Base-by-base conservation (phyloP, 53 echinoderm and acorn worm genomes). In the Luidia sarsii region DNA sequence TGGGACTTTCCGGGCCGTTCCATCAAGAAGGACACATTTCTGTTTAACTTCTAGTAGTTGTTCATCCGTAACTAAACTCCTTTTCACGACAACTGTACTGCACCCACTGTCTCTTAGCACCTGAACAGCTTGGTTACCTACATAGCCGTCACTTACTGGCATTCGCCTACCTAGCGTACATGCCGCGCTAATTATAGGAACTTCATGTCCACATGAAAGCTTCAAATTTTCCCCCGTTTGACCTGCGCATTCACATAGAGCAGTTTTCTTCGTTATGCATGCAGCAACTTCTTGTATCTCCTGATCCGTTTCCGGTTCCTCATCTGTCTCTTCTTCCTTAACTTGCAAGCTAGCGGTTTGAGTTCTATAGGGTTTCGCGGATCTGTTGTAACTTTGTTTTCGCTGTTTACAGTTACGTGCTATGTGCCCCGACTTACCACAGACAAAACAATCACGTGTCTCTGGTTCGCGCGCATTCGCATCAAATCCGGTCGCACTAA, bases 1-100 rank as follows among this genome's bases (percentile, higher is more conserved):
- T 48, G 80, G 60, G 39, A 83, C 73, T 50, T 57, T 65, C 35
- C 70, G 67, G 6, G 61, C 83, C 1, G 83, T 83, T 29, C 83
- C 61, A 33, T 83, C 71, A 13, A 83, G 23, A 10, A 83, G 48
- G 13, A 57, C 60, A 30, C 83, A 83, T 46, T 54, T 83, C 56
- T 39, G 55, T 0, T 30, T 43, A 22, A 22, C 55, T 14, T 67
- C 63, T 11, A 57, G 55, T 3, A 43, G 15, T 50, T 83, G 83
- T 8, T 71, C 39, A 3, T 55, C 29, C 0, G 21, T 34, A n/a
- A 82, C 83, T 3, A 82, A 39, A 0, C 31, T 31, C 6, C 49
- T n/a, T 30, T 23, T 68, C 7, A 68, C 33, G 2, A 82, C 83
- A 23, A 82, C 57, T 4, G 68, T 54, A 39, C 57, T 67, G 34